These are phyloP conservation scores for Bimastos eiseni DNA, from an alignment of 2,888 invertebrate species.

Conservation along the genomic window DNA sequence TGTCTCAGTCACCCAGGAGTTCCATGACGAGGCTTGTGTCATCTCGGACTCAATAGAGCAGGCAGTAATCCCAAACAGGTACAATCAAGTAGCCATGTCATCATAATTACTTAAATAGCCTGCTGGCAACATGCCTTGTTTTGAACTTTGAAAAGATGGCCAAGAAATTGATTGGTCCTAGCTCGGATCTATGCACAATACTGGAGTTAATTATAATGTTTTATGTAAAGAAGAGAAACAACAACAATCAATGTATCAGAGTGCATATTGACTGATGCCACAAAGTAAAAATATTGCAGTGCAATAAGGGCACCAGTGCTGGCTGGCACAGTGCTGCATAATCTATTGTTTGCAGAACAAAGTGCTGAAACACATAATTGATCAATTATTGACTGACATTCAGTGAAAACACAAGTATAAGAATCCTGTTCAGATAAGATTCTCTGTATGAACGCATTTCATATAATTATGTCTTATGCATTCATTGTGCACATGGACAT, in stretches of 20 bases:
- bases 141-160: no score
- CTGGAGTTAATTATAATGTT: no score
- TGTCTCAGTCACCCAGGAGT: no score
- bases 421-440: not conserved
- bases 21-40: no score
- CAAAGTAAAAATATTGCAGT: not conserved
- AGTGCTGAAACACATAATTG: not conserved
- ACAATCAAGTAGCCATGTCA: no score
- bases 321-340: no score
- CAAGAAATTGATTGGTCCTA: no score
- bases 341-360: not conserved
- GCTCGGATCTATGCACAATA: no score
- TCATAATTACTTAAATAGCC: no score
- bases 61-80: no score
- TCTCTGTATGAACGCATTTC: not conserved
- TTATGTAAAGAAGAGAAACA: not conserved
- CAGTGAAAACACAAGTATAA: not conserved
- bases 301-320: not conserved
- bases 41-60: no score
- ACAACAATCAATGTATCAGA: not conserved
- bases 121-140: no score
- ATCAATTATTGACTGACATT: not conserved
- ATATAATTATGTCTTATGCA: not conserved
- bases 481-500: not conserved
- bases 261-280: not conserved